Base-by-base conservation (phyloP, 2,888 invertebrate genomes). In the Biston stratarius region DNA sequence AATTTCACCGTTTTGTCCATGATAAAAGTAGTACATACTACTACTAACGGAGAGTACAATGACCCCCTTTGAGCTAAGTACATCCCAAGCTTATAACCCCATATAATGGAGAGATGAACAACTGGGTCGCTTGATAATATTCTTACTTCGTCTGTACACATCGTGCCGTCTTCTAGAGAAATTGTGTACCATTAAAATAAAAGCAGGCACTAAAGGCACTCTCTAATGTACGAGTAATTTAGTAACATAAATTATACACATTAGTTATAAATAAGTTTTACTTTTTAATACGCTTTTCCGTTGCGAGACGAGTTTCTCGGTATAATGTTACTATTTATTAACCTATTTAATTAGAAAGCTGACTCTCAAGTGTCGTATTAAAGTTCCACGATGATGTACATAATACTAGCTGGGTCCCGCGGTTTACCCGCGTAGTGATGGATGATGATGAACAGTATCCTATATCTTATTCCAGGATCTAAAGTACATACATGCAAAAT, bases 101-200 rank as follows among this genome's bases (percentile, higher is more conserved):
- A 3, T 56, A 66, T 69, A 72, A 70, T 76, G 76, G 80, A 81
- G 80, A 80, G 79, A 71, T 79, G 77, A 76, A 72, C 79, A 84
- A 77, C 79, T 83, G 74, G 83, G 82, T 77, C 81, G 77, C 55
- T 65, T 57, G 61, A 61, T 59, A 67, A 51, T 55, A 57, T 69
- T 73, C 69, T 71, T 33, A 49, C 47, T n/a, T 42, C 38, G 47
- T 36, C 33, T n/a, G 40, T 62, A 59, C 67, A 53, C 68, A 60
- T 61, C 51, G 57, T 67, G 66, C 66, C 60, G 59, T 69, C 71
- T 61, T 69, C 49, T 66, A 71, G 64, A 70, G 73, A 73, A 73
- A 73, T 42, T 48, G 12, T 33, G 40, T 34, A 59, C 53, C 38
- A 64, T 65, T 64, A 60, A 48, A 65, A 64, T 60, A 42, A 65